Conservation (phyloP, 2,797 vertebrate genomes). For the Corythornis leucogaster region DNA sequence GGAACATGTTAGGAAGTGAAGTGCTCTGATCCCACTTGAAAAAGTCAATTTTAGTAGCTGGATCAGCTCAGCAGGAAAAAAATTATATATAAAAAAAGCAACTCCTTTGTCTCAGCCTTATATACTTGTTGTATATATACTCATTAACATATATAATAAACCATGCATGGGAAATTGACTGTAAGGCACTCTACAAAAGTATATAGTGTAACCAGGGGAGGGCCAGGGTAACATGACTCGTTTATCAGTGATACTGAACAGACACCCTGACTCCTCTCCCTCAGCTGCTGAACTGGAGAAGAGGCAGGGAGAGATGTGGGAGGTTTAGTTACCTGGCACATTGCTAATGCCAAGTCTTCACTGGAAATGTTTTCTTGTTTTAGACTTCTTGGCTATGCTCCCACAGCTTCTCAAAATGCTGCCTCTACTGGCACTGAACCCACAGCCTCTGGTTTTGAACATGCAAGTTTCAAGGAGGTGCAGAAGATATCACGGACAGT, state of each 20-base stretch:
- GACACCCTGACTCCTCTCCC: not conserved
- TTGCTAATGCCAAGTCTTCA: not conserved
- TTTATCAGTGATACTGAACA: not conserved
- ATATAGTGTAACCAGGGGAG: not conserved
- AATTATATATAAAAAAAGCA: not conserved
- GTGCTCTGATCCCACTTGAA: not conserved
- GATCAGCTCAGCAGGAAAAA: not conserved
- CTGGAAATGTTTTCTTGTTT: not conserved
- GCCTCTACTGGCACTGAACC: not conserved
- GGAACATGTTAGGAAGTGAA: not conserved
- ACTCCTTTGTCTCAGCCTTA: not conserved
- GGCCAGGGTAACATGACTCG: not conserved
- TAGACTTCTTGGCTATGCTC: not conserved
- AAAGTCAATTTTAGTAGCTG: not conserved
- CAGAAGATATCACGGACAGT: not conserved
- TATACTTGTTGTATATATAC: not conserved
- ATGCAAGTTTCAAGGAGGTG: not conserved
- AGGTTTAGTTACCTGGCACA: not conserved
- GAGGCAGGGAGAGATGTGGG: not conserved
- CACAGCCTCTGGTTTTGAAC: not conserved
- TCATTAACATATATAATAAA: not conserved
- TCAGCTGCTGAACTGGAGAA: not conserved
- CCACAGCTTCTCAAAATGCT: not conserved
- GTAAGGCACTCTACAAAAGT: not conserved
- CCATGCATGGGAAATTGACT: not conserved